phyloP scores from a whole-genome alignment of 2,113 vertebrate species.

The Arothron firmamentum region DNA sequence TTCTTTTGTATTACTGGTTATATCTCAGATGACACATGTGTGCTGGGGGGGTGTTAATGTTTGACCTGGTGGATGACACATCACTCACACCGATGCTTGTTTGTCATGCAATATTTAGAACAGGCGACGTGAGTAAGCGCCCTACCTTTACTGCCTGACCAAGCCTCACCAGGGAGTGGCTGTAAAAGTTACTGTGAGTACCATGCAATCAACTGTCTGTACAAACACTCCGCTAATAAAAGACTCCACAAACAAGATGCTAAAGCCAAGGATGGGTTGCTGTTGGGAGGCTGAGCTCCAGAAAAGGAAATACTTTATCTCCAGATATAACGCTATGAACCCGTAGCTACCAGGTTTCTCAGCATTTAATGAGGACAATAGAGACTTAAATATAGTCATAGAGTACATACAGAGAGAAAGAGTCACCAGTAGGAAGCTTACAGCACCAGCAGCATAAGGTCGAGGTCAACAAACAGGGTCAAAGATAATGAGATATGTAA shows the following conservation, averaged over 20 bases:
- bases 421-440: constrained; percentile 1
- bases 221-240: background rate
- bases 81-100: constrained; percentile 43
- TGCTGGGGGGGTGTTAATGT: constrained; percentile 62
- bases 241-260: background rate
- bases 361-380: constrained; percentile 69
- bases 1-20: no score
- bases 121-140: no score
- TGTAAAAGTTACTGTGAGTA: no score
- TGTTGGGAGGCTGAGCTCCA: constrained; percentile 16
- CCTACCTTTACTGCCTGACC: no score
- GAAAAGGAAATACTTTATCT: no score
- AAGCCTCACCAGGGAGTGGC: no score
- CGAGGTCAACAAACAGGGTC: no score
- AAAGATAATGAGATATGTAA: no score
- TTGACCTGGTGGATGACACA: constrained; percentile 63
- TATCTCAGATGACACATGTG: constrained; percentile 34
- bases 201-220: no score
- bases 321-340: no score
- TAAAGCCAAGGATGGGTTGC: background rate
- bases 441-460: constrained; percentile 37
- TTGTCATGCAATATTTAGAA: constrained; percentile 8
- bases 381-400: constrained; percentile 63
- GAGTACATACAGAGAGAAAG: no score
- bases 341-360: constrained; percentile 31